A percentile compares a stretch with the other conserved stretches of the same genome.
phyloP scores from a whole-genome alignment of 53 echinoderm and acorn worm genomes.

The Hippasteria phrygiana region DNA sequence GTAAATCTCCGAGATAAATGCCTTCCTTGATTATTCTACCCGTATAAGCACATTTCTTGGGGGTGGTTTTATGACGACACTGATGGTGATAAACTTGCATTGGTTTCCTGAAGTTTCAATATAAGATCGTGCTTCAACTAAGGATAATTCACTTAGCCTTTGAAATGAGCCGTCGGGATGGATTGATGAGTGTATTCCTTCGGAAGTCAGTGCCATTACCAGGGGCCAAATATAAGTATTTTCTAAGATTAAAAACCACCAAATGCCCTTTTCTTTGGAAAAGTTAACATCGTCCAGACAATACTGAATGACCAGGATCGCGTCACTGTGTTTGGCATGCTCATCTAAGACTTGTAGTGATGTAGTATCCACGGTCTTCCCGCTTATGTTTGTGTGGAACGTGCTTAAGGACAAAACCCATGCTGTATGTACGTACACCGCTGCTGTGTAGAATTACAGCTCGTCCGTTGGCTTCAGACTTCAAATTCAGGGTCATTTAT shows the following conservation, averaged over 20 bases:
- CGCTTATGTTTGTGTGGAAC: background rate
- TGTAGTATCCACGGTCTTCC: background rate
- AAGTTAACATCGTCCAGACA: constrained; percentile 17
- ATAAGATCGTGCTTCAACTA: constrained; percentile 35
- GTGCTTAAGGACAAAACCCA: constrained; percentile 15
- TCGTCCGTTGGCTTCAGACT: background rate
- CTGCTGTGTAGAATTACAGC: background rate
- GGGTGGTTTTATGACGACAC: constrained; percentile 27
- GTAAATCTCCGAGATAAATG: constrained; percentile 11
- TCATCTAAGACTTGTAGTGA: background rate
- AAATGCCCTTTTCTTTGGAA: background rate
- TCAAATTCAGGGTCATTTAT: constrained; percentile 43
- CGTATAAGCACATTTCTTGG: background rate
- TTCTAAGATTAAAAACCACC: constrained; percentile 37
- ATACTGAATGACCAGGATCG: background rate
- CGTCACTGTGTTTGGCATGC: background rate
- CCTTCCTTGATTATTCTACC: background rate
- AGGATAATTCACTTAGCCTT: constrained; percentile 57
- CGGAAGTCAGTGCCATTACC: constrained; percentile 46
- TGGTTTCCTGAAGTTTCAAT: constrained; percentile 40
- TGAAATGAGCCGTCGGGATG: constrained; percentile 31
- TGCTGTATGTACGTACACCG: background rate
- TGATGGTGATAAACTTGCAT: constrained; percentile 51
- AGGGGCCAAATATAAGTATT: background rate
- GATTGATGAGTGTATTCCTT: constrained; percentile 33